Base-by-base conservation (phyloP, 1,140 invertebrate species). In the Chelonus insularis region DNA sequence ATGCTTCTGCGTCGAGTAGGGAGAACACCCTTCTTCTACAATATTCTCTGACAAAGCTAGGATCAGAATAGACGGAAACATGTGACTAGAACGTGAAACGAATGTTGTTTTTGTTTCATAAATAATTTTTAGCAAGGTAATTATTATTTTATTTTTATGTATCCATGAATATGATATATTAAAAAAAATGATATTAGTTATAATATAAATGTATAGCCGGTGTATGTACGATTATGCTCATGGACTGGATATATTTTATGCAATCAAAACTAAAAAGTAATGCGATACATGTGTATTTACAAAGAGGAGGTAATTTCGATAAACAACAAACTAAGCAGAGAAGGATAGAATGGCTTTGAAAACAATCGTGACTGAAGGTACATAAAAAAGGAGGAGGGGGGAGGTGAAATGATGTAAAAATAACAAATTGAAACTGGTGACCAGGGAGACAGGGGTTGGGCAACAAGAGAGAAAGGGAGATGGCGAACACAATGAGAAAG, bases 361-460 rank as follows among this genome's bases (percentile, higher is more conserved):
- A 64, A 67, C 63, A 63, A 66, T 62, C n/a, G 18, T 11, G 34
- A 6, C 14, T 21, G 48, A 25, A 23, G 51, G 41, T 39, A 45
- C 29, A 43, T 16, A 45, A 47, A 36, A 52, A 55, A 41, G 45
- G 18, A 61, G 64, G 62, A 62, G 66, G 60, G 56, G 56, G 67
- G 64, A 62, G 66, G 68, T 54, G 70, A 75, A 77, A 77, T 73
- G 72, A 76, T 76, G 73, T 74, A 75, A 76, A 78, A 76, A 75
- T 75, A 78, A 76, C 72, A 76, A 76, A 76, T 77, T 76, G 72
- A 77, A 75, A 76, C 70, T 72, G 71, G 69, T 67, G 71, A 68
- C 66, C 65, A 61, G 59, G 62, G 60, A 61, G 62, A 60, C 14
- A 50, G 21, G 51, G 37, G 48, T 16, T 21, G 25, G 62, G 52